Base-by-base conservation (phyloP, 2,888 invertebrate genomes). In the Stenurella melanura region DNA sequence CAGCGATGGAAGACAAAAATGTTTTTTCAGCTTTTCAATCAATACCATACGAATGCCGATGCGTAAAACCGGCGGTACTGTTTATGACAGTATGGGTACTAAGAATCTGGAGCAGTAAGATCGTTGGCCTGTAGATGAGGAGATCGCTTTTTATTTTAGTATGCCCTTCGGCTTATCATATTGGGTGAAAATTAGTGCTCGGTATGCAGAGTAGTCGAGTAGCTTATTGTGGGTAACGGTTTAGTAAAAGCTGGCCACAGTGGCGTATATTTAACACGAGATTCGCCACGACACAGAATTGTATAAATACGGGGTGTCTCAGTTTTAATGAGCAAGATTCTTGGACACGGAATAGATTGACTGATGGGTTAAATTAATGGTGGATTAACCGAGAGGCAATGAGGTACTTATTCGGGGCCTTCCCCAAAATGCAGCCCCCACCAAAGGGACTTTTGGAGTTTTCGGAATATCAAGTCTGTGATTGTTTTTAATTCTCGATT, bases 141-240 rank as follows among this genome's bases (percentile, higher is more conserved):
- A 72, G 60, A 61, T 71, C 42, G 71, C 71, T 71, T 63, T 72
- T 72, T 72, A 72, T 72, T 72, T 61, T 54, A 63, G 21, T 38
- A 63, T 72, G 72, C 72, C 72, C 63, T 72, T 72, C 72, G 72
- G 72, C 72, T 72, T 72, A 72, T 72, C 72, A 72, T 61, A 72
- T 63, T 54, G 72, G 63, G 72, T 72, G 72, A 72, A 72, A 63
- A 72, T 72, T 72, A 63, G 50, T 72, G 11, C 72, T 30, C 63
- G 63, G 72, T 72, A 72, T 72, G 72, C 63, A 72, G 72, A 72
- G 72, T 72, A 72, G 72, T 60, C 70, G 57, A 70, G 60, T 70
- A 70, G 60, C 72, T 72, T 72, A 72, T 72, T 72, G 72, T 34
- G 21, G 42, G 72, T 72, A 72, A 72, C 72, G 72, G 72, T 72